Evolutionary conservation across 2,888 invertebrate species (phyloP), one percentile per base, ranked within the genome.

Genomic region (Xanthorhoe designata): DNA sequence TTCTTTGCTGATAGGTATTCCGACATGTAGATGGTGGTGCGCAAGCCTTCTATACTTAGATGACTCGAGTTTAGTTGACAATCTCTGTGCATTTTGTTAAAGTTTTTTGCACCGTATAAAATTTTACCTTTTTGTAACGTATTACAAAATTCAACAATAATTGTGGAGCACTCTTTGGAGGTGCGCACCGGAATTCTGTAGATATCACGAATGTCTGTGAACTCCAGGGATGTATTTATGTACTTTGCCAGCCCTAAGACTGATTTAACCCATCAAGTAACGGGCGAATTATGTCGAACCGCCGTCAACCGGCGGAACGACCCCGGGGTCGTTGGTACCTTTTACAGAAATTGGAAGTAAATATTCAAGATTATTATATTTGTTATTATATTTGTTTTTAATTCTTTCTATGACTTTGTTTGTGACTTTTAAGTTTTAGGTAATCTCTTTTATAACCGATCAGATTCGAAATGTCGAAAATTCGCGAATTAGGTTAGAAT

Each of bases 1-100:
- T 38, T 38, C 10, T 4, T 38, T 3, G 38, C 38, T 2, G 38
- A 38, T 10, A 38, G 10, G 38, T 38, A 38, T 10, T 38, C 38
- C 4, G 38, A 38, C 9, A 38, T 1, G 8, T 38, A 38, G 2
- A 38, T 38, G 2, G 38, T 4, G 1, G 38, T 38, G 2, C 38
- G 8, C 1, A 38, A 8, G 1, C 51, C 51, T 13, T 24, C 51
- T 5, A 51, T 51, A 24, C 51, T 29, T 1, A 51, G 51, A 24
- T 51, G 51, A 2, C 51, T n/a, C 4, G 51, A 51, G 18, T 51
- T 51, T 4, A 51, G 51, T 24, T 51, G 51, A 29, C 24, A 24
- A 13, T 51, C 51, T 7, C 24, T 51, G 13, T 51, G 19, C 13
- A n/a, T 0, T 10, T 10, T 51, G 18, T 51, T 51, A 7, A 29